phyloP scores from a whole-genome alignment of 2,888 invertebrate species.

The Boloria euphrosyne region DNA sequence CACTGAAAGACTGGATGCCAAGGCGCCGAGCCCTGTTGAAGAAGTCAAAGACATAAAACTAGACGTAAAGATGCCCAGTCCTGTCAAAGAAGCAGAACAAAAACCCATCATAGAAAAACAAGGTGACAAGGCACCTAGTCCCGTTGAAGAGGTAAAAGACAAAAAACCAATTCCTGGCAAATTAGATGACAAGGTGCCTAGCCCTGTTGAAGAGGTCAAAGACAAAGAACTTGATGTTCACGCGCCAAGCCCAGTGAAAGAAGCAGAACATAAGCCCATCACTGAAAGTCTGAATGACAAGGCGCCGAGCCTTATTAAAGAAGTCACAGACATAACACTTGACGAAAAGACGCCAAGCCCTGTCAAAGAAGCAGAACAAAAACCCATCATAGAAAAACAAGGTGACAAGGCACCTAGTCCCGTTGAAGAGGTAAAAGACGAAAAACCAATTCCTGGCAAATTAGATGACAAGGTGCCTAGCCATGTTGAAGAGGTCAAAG shows the following conservation, averaged over 20 bases:
- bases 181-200: conserved; percentile 20
- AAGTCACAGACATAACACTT: no score
- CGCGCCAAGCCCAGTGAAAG: conserved; percentile 19
- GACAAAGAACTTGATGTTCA: neutral
- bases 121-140: conserved; percentile 9
- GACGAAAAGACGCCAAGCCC: conserved; percentile 28
- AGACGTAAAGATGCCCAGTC: conserved; percentile 24
- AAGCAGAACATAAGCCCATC: neutral
- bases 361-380: neutral
- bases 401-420: conserved; percentile 14
- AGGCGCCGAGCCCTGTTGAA: conserved; percentile 25
- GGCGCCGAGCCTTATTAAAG: conserved; percentile 3
- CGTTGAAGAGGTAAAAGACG: conserved; percentile 10
- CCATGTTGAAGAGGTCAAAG: neutral
- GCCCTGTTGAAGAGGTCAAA: neutral
- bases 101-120: neutral
- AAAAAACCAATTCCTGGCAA: conserved; percentile 13
- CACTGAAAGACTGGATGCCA: conserved; percentile 17
- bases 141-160: conserved; percentile 8
- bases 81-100: conserved; percentile 6
- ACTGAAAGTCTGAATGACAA: conserved; percentile 26
- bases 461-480: conserved; percentile 22
- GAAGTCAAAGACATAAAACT: conserved; percentile 15
- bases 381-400: neutral
- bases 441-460: conserved; percentile 13